Base-by-base conservation (phyloP, 2,113 vertebrate genomes). In the Pterocles orientalis region DNA sequence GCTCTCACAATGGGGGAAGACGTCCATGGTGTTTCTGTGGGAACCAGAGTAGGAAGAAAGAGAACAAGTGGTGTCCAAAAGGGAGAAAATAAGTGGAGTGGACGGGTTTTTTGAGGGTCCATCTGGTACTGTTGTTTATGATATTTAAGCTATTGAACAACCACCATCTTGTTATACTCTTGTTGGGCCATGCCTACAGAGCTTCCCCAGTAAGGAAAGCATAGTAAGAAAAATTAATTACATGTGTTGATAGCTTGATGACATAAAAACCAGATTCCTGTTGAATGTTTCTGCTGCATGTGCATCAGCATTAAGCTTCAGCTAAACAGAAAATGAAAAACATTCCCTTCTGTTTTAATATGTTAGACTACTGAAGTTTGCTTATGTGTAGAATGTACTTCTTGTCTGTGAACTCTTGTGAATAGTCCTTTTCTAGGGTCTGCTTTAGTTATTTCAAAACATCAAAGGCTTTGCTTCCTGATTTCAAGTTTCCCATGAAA, bases 361-460 rank as follows among this genome's bases (percentile, higher is more conserved):
- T 10, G 3, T 73, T 82, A 62, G 28, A 50, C 15, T 54, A 65
- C 21, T 31, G 48, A 85, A 88, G 18, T 72, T 80, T 90, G 4
- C 31, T 79, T 86, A 43, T 58, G 26, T 39, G 14, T 45, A 73
- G 39, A 39, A 75, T 23, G 10, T 34, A 70, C 61, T 96, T 79
- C 43, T 66, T 62, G 13, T 14, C 29, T 60, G 12, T 16, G 36
- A 69, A 39, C 23, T 69, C 51, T 45, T 12, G 8, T 70, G 51
- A 86, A 69, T 43, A 47, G 65, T 25, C 7, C 11, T 92, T 95
- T 92, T 13, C 20, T 86, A 56, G 45, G 47, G 36, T 88, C 61
- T 96, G 53, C 24, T 92, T 92, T 92, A 86, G 88, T 96, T 92
- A 92, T 94, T 95, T 96, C 77, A 92, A 94, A 91, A 54, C 18